Base-by-base conservation (phyloP, 1,140 invertebrate species). In the Saccostrea cuccullata region DNA sequence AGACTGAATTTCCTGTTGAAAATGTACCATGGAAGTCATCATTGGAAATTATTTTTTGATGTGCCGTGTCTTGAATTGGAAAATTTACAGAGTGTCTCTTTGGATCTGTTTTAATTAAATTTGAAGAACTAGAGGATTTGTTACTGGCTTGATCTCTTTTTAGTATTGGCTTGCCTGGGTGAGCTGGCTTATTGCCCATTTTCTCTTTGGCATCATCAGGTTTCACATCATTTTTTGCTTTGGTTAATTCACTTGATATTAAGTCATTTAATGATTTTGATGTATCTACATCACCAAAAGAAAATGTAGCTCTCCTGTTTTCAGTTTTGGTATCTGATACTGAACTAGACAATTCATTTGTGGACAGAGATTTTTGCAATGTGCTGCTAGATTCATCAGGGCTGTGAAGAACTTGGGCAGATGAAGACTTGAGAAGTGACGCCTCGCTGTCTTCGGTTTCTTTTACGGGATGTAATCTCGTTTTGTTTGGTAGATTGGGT, bases 1-100 rank as follows among this genome's bases (percentile, higher is more conserved):
- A 92, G 17, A 88, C 89, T 15, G 91, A 92, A 55, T 89, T 89
- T 67, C 90, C 90, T 73, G 86, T 64, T 67, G 73, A 85, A 20
- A 88, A 70, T 36, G 6, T 55, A 17, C 82, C 55, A 17, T 9
- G 6, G 47, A 26, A 56, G 56, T 64, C n/a, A 36, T 84, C 60
- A 36, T 40, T 84, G 11, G 82, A 5, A 15, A 17, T 40, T 11
- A 17, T 30, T 64, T 55, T 40, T 40, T 84, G 56, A 47, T 55
- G 23, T 55, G 26, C 12, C n/a, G 47, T 30, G 83, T 36, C 56
- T 36, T 82, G 26, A 23, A 89, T 36, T 13, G 89, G 89, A 87
- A 89, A 89, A 58, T 89, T 89, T 36, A 89, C 89, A 67, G 86
- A 85, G 55, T 89, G 89, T 55, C 89, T 56, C 30, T 87, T 85